Evolutionary conservation across 92 coral and sea anemone genomes (phyloP).

Genomic region (Siderastrea siderea): DNA sequence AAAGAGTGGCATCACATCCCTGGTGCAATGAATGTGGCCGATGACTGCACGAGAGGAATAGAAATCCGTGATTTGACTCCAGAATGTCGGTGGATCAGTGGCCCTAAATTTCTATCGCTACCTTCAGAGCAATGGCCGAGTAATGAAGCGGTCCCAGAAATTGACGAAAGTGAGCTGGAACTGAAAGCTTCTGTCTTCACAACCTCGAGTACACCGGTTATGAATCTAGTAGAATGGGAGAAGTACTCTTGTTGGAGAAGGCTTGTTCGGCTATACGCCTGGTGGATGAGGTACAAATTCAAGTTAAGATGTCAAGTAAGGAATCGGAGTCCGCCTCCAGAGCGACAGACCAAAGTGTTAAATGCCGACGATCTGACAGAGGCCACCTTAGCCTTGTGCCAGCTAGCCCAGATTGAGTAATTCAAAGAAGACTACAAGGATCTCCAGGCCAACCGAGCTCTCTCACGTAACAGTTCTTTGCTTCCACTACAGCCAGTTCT

Average conservation of each 20-base stretch:
- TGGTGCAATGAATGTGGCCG: conserved; percentile 43
- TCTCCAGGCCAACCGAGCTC: background rate
- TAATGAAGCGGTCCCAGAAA: background rate
- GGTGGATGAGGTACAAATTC: too few relatives aligned
- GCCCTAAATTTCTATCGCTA: conserved; percentile 15
- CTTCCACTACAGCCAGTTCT: conserved; percentile 23
- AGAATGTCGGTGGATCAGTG: conserved; percentile 47
- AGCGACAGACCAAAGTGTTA: background rate
- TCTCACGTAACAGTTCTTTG: background rate
- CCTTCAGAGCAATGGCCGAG: conserved; percentile 14
- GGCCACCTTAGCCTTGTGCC: background rate
- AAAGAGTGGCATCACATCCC: conserved; percentile 60
- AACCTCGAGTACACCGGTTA: background rate
- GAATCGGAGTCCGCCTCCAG: too few relatives aligned
- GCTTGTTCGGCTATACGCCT: too few relatives aligned
- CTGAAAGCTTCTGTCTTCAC: background rate
- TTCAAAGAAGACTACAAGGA: background rate
- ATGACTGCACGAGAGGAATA: background rate
- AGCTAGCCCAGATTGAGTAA: conserved; percentile 10
- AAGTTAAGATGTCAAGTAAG: too few relatives aligned
- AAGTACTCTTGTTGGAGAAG: background rate
- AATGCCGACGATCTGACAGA: conserved; percentile 2
- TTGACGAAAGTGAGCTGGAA: background rate
- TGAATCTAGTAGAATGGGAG: background rate
- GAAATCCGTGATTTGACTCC: background rate